Evolutionary conservation across 2,113 vertebrate species (phyloP), one percentile per base, ranked within the genome.

Genomic region (Hippocampus abdominalis): DNA sequence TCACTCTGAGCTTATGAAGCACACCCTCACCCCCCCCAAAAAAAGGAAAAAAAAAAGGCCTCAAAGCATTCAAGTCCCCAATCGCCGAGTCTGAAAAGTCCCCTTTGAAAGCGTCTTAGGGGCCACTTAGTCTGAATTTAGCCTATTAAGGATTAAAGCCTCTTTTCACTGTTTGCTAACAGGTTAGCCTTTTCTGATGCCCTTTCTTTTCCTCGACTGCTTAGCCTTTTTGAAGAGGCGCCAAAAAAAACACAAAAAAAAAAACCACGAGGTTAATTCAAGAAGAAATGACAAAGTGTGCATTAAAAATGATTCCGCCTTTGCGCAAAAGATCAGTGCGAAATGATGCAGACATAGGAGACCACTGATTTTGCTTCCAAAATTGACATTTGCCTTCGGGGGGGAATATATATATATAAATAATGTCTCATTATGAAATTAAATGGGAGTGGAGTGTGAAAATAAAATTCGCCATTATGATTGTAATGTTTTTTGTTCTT

Each of bases 141-240:
- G 93, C 93, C 94, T 97, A 97, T 96, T 96, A 94, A 92, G 95
- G 96, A 98, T 98, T 96, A 97, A 94, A 93, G 88, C 91, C 75
- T 79, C 87, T 86, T 86, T 92, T 91, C 93, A 92, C 84, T 93
- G 94, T 96, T 95, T 95, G 95, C 94, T 93, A 95, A 95, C 94
- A 94, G 95, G 95, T 95, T 97, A 94, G 95, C 93, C 94, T 95
- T 96, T 95, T 95, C 93, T 94, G 91, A 92, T 93, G 92, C 89
- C 92, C 92, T 93, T 91, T 94, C 90, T 65, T 42, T 46, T 46
- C 40, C 64, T 92, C 64, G 69, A 72, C 71, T 91, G 91, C 94
- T 95, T 95, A 94, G 93, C 93, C 94, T 94, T 94, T 94, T 90
- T 90, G 73, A 89, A 94, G 94, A 91, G 87, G 89, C 93, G 94